phyloP scores from a whole-genome alignment of 2,888 invertebrate species.

The Drosophila gaucha region DNA sequence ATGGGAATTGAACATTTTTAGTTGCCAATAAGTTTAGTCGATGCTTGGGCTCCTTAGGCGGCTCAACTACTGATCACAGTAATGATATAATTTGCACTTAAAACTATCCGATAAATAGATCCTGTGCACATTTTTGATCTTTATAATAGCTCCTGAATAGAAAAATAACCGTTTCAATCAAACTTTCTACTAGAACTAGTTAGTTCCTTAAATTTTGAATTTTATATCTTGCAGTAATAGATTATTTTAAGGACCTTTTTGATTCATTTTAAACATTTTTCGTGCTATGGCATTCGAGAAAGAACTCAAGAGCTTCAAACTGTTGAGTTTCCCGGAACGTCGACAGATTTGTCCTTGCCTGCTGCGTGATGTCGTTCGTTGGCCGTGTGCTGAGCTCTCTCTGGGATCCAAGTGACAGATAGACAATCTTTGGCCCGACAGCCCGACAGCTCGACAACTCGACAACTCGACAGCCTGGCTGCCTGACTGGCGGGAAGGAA shows the following conservation, averaged over 20 bases:
- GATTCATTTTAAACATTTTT: background rate
- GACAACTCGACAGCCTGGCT: slow-evolving; percentile 10
- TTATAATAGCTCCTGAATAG: too few relatives aligned
- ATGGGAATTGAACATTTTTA: too few relatives aligned
- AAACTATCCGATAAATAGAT: too few relatives aligned
- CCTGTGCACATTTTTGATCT: too few relatives aligned
- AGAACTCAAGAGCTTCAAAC: slow-evolving; percentile 48
- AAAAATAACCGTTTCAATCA: too few relatives aligned
- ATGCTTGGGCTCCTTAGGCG: too few relatives aligned
- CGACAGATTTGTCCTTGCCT: slow-evolving; percentile 42
- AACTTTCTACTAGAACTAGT: too few relatives aligned
- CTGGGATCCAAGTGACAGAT: slow-evolving; percentile 74
- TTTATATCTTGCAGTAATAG: too few relatives aligned
- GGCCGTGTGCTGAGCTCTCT: slow-evolving; percentile 31
- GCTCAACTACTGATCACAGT: too few relatives aligned
- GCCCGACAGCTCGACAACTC: slow-evolving; percentile 20
- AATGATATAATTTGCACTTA: too few relatives aligned
- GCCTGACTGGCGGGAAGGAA: slow-evolving; percentile 20
- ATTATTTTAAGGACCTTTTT: slow-evolving; percentile 3
- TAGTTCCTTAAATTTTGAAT: too few relatives aligned
- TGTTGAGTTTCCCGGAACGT: slow-evolving; percentile 38
- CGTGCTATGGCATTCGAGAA: slow-evolving; percentile 31
- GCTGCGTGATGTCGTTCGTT: slow-evolving; percentile 29
- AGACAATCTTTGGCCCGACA: slow-evolving; percentile 59
- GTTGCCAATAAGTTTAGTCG: too few relatives aligned